Evolutionary conservation across 1,140 invertebrate genomes (phyloP).

Genomic region (Aphelenchoides besseyi): DNA sequence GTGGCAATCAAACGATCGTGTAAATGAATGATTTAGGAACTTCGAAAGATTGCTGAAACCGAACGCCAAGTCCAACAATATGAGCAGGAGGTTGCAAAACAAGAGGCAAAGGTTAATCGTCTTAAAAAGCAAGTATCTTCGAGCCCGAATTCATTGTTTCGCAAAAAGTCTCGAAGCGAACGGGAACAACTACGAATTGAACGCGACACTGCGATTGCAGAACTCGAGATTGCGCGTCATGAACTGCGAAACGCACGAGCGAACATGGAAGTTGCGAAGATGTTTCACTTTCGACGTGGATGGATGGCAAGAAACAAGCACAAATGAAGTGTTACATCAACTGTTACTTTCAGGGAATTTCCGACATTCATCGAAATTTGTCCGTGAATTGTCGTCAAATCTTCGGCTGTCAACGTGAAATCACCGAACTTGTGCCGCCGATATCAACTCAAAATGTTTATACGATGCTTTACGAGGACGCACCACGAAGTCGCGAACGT

Average conservation of each 20-base stretch:
- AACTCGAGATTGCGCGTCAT: conserved; percentile 29
- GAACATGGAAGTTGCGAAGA: conserved; percentile 43
- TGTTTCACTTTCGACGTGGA: conserved; percentile 43
- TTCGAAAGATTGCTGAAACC: conserved; percentile 42
- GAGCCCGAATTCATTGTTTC: not conserved
- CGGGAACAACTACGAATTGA: not conserved
- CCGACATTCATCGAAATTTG: conserved; percentile 38
- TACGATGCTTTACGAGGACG: conserved; percentile 47
- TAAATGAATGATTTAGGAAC: conserved; percentile 34
- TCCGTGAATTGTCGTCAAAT: conserved; percentile 32
- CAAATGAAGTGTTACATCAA: conserved; percentile 1
- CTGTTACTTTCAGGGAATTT: conserved; percentile 47
- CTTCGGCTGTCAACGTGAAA: conserved; percentile 49
- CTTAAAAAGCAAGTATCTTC: conserved; percentile 6
- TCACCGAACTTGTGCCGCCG: conserved; percentile 48
- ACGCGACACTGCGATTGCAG: conserved; percentile 5
- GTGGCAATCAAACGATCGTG: not conserved
- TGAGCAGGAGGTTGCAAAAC: conserved; percentile 23
- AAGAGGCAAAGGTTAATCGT: not conserved
- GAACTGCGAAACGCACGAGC: conserved; percentile 23
- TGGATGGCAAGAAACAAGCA: conserved; percentile 35
- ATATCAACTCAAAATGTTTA: conserved; percentile 40
- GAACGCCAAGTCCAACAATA: conserved; percentile 33
- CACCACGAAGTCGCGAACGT: conserved; percentile 36
- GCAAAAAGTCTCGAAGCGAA: not conserved